Evolutionary conservation across 2,797 vertebrate species (phyloP).

Genomic region (Sitta carolinensis): DNA sequence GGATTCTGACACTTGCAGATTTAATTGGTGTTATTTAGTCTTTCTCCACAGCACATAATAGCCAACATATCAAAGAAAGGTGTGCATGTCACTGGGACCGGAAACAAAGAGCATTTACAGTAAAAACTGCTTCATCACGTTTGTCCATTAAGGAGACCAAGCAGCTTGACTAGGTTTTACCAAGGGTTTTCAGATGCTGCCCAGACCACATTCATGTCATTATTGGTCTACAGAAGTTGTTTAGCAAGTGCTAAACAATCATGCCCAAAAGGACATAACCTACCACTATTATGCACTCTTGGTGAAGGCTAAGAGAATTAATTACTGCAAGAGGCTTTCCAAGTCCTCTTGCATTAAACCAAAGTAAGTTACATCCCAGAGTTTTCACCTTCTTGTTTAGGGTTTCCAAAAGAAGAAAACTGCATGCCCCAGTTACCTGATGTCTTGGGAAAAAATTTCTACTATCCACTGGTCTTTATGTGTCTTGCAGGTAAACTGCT

Average conservation of each 20-base stretch:
- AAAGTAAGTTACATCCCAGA: neutral
- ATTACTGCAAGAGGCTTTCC: neutral
- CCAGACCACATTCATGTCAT: neutral
- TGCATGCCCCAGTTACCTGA: neutral
- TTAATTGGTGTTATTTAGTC: conserved; percentile 23
- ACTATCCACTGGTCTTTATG: neutral
- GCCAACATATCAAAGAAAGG: conserved; percentile 9
- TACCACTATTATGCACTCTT: neutral
- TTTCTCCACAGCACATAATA: neutral
- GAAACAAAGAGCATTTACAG: neutral
- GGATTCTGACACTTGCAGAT: neutral
- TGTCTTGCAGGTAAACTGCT: neutral
- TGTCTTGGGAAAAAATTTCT: neutral
- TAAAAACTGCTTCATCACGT: conserved; percentile 29
- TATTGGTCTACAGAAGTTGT: neutral
- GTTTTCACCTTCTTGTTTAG: neutral
- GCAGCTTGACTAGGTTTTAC: neutral
- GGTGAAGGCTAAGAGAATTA: neutral
- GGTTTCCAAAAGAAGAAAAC: neutral
- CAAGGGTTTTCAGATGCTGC: neutral
- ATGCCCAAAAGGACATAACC: neutral
- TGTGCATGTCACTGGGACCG: neutral
- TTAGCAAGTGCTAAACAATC: neutral
- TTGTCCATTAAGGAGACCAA: neutral
- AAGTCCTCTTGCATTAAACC: neutral